Evolutionary conservation across 2,113 vertebrate species (phyloP), one percentile per base, ranked within the genome.

Genomic region (Dromas ardeola): DNA sequence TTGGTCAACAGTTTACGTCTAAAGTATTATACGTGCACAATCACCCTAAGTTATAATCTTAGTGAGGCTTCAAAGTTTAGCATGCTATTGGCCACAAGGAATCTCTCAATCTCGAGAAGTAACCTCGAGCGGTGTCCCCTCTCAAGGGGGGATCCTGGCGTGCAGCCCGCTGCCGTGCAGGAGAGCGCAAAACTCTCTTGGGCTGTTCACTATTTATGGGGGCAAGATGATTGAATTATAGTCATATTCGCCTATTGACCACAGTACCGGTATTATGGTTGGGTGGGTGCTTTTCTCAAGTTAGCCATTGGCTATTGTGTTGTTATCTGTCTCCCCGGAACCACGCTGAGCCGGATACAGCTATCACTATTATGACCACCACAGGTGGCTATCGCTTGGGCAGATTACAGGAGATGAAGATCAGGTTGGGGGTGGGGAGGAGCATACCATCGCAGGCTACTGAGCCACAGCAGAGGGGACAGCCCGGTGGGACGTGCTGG

Each of bases 401-500:
- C n/a, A 61, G n/a, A 23, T 36, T 61, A 36, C 23, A 16, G 59
- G 59, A 61, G 59, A 36, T 10, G 59, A 7, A 36, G 59, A 10
- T 36, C n/a, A 16, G 59, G 15, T 16, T 36, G n/a, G 59, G 22
- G n/a, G 22, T 6, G n/a, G 36, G n/a, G 59, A 23, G 22, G n/a
- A 61, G 23, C 59, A 36, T 14, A 11, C 22, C n/a, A 26, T 61
- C 23, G 7, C 59, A 61, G 9, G 22, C 18, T 71, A 15, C 47
- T 20, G 65, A 72, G 19, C 22, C 5, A 3, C 53, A 67, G 47
- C 49, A 63, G 47, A 47, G 23, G 19, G 30, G 43, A 40, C 63
- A 66, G 36, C 10, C 8, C 3, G 4, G 42, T 19, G 38, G 8
- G 3, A 26, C 0, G 1, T 38, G 19, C 12, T 27, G 70, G 14